phyloP scores from a whole-genome alignment of 2,888 invertebrate species.

The Mesopsocus fuscifrons region DNA sequence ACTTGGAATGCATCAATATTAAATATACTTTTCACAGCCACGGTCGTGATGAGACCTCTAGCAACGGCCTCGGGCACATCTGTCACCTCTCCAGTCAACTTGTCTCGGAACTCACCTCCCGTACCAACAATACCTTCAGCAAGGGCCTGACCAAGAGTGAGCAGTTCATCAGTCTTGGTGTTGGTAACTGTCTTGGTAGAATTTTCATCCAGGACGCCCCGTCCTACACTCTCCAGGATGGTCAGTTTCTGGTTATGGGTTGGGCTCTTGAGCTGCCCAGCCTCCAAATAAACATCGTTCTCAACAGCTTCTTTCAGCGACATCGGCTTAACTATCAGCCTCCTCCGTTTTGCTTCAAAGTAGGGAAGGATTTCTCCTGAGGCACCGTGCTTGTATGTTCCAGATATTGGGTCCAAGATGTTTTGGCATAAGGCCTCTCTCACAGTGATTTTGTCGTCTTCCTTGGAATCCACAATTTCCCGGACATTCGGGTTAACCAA shows the following conservation, averaged over 20 bases:
- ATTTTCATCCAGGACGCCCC: constrained; percentile 74
- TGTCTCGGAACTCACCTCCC: constrained; percentile 55
- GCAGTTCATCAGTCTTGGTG: constrained; percentile 51
- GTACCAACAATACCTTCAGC: constrained; percentile 59
- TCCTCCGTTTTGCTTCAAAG: constrained; percentile 62
- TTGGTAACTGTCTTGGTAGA: constrained; percentile 69
- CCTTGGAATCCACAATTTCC: constrained; percentile 69
- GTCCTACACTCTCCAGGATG: constrained; percentile 66
- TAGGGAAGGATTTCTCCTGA: constrained; percentile 58
- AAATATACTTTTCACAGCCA: constrained; percentile 73
- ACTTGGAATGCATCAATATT: constrained; percentile 83
- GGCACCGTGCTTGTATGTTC: constrained; percentile 54
- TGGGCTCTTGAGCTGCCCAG: constrained; percentile 63
- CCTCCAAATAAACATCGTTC: constrained; percentile 59
- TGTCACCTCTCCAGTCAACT: constrained; percentile 48
- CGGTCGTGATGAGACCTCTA: constrained; percentile 71
- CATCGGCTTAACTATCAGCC: constrained; percentile 70
- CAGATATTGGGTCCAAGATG: constrained; percentile 62
- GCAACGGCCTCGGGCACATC: constrained; percentile 74
- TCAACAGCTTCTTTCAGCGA: constrained; percentile 72
- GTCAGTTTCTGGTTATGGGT: constrained; percentile 54
- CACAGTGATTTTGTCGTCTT: constrained; percentile 62
- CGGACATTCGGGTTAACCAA: constrained; percentile 57
- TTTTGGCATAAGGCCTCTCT: constrained; percentile 59
- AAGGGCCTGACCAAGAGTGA: constrained; percentile 73